Conservation (phyloP, 2,113 vertebrate species). For the Pteruthius melanotis region DNA sequence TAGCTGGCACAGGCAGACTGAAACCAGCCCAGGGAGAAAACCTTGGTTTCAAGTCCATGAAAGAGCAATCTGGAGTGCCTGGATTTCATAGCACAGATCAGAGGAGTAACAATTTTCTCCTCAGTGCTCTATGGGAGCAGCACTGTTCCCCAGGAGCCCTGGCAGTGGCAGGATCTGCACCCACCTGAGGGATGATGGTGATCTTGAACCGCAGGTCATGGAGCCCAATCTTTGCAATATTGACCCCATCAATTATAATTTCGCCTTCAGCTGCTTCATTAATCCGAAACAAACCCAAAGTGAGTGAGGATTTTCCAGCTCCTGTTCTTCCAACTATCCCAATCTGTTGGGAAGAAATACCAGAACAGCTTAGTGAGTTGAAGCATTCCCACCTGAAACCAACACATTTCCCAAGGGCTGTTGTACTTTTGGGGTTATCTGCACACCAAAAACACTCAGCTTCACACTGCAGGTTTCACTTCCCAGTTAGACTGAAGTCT, state of each 20-base stretch:
- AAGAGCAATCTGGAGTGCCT: background rate
- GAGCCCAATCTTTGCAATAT: constrained; percentile 88
- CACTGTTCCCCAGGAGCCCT: background rate
- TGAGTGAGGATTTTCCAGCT: constrained; percentile 94
- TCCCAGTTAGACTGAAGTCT: background rate
- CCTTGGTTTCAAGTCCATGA: background rate
- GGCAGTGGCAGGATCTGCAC: background rate
- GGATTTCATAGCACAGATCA: background rate
- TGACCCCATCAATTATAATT: constrained; percentile 86
- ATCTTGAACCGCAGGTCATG: constrained; percentile 90
- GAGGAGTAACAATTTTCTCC: background rate
- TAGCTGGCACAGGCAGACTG: background rate
- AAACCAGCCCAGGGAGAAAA: background rate
- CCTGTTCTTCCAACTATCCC: constrained; percentile 95
- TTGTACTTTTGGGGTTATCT: background rate
- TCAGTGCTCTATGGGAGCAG: background rate
- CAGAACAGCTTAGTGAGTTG: background rate
- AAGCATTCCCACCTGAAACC: background rate
- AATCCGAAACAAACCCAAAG: constrained; percentile 92
- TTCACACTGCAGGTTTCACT: background rate
- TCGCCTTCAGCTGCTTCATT: constrained; percentile 86
- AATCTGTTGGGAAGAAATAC: constrained; percentile 72
- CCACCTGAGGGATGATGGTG: constrained; percentile 96
- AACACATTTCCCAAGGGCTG: background rate
- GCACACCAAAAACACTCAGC: background rate